Evolutionary conservation across 1,140 invertebrate species (phyloP).

Genomic region (Papilio glaucus): DNA sequence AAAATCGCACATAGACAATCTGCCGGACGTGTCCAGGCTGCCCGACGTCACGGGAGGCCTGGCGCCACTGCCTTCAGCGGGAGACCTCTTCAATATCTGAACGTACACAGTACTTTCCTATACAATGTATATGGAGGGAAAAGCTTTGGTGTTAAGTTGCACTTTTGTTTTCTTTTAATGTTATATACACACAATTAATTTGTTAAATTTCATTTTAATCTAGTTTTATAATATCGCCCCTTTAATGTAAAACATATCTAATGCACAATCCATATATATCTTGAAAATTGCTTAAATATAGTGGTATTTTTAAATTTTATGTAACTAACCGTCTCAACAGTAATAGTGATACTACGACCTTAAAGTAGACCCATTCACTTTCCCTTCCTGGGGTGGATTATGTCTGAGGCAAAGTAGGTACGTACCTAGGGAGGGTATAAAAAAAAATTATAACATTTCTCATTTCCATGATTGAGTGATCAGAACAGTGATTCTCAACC

Average conservation of each 20-base stretch:
- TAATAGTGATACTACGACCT: too few species aligned
- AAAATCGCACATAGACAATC: conserved; percentile 95
- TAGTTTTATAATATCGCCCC: not conserved
- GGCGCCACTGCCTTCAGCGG: conserved; percentile 95
- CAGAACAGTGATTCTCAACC: too few species aligned
- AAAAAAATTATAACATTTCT: too few species aligned
- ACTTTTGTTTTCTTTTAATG: not conserved
- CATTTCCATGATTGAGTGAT: too few species aligned
- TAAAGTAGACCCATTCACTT: too few species aligned
- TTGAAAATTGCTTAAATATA: too few species aligned
- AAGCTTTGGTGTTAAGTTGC: not conserved
- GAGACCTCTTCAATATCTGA: conserved; percentile 93
- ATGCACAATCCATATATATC: not conserved
- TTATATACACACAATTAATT: conserved; percentile 5
- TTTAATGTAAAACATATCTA: not conserved
- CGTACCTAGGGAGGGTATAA: too few species aligned
- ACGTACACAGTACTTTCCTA: not conserved
- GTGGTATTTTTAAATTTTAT: too few species aligned
- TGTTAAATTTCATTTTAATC: not conserved
- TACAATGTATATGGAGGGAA: not conserved
- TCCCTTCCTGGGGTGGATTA: too few species aligned
- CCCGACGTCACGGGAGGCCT: conserved; percentile 95
- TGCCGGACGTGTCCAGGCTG: conserved; percentile 95
- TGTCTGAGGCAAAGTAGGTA: too few species aligned
- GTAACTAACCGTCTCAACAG: too few species aligned